Evolutionary conservation across 2,888 invertebrate genomes (phyloP).

Genomic region (Stramonita haemastoma): DNA sequence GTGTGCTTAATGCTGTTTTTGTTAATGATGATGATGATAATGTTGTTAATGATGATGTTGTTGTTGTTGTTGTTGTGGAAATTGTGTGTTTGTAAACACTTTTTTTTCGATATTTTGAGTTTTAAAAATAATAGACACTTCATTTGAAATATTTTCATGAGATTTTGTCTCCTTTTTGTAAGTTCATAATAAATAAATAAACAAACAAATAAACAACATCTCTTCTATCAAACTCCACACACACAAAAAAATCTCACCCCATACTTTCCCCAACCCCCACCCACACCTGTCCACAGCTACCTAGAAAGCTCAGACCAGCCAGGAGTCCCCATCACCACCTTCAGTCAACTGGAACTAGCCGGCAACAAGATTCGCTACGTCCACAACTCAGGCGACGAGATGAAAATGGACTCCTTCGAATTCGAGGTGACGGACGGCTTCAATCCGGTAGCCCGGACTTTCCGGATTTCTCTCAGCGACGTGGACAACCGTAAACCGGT

Average conservation of each 20-base stretch:
- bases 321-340: conserved; percentile 70
- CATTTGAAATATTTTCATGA: too few species aligned
- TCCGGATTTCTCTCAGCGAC: conserved; percentile 75
- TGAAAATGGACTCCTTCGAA: conserved; percentile 76
- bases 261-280: not conserved
- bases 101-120: too few species aligned
- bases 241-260: too few species aligned
- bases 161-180: too few species aligned
- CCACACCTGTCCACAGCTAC: conserved; percentile 47
- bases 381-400: conserved; percentile 73
- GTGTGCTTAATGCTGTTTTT: not conserved
- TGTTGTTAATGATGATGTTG: not conserved
- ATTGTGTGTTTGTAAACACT: not conserved
- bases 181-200: too few species aligned
- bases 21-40: not conserved
- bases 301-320: conserved; percentile 71
- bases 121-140: too few species aligned
- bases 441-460: conserved; percentile 73
- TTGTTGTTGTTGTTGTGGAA: not conserved
- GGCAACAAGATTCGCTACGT: conserved; percentile 76
- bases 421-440: conserved; percentile 77
- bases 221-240: too few species aligned
- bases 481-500: conserved; percentile 77
- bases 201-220: too few species aligned
- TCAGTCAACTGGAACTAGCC: conserved; percentile 76